A percentile compares a stretch with the other conserved stretches of the same genome.
Evolutionary conservation across 30 jellyfish, hydroid and myxozoan species (phyloP).

Genomic region (Mastigias papua): DNA sequence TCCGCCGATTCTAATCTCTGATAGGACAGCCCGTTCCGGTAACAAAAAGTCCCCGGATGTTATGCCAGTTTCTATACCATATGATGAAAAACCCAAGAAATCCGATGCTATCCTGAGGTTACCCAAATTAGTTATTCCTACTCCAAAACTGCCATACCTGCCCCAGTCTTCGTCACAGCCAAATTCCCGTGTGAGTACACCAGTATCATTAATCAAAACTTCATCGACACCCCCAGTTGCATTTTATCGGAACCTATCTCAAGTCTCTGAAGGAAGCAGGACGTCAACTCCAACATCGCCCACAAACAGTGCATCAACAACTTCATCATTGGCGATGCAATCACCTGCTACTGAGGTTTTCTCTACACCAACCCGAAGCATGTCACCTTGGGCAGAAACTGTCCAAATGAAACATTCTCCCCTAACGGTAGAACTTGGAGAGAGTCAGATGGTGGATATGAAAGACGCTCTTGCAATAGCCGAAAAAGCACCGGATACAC

Average conservation of each 20-base stretch:
- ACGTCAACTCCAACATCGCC: constrained; percentile 24
- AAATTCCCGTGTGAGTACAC: constrained; percentile 76
- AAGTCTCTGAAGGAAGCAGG: constrained; percentile 45
- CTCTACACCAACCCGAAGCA: constrained; percentile 12
- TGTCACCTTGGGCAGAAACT: constrained; percentile 12
- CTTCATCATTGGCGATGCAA: constrained; percentile 11
- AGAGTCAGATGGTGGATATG: background rate
- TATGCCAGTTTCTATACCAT: constrained; percentile 72
- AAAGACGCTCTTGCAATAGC: constrained; percentile 2
- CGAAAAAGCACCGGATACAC: background rate
- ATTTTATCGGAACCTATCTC: constrained; percentile 50
- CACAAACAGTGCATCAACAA: background rate
- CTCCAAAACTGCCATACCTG: background rate
- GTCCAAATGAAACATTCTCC: background rate
- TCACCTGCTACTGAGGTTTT: constrained; percentile 17
- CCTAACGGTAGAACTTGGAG: background rate
- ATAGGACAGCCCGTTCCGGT: background rate
- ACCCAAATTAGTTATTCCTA: constrained; percentile 53
- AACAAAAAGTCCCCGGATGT: constrained; percentile 26
- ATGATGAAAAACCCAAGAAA: background rate
- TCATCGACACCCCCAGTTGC: constrained; percentile 79
- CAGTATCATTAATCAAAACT: constrained; percentile 59
- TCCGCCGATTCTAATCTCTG: constrained; percentile 59
- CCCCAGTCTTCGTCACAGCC: constrained; percentile 63
- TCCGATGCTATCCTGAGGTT: constrained; percentile 1